Evolutionary conservation across 30 jellyfish, hydroid and myxozoan genomes (phyloP), one percentile per base, ranked within the genome.

Genomic region (Aurelia aurita): DNA sequence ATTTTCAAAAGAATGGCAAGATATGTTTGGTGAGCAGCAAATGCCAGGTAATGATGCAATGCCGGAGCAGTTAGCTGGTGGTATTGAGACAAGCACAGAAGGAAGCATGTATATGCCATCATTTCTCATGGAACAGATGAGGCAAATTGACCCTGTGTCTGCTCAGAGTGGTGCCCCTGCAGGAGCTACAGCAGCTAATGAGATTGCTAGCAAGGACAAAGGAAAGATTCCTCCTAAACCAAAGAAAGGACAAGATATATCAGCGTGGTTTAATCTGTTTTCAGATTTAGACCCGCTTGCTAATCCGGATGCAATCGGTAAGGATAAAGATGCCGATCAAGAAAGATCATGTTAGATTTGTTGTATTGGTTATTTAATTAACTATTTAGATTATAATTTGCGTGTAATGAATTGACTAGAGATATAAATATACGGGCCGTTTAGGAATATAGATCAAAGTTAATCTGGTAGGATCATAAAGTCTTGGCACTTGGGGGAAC

Each of bases 231-330:
- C 28, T 54, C 65, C 60, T 53, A 87, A 77, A 62, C 77, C 87
- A 20, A 78, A 85, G 76, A 87, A 94, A 70, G 96, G 92, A 72
- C 96, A 93, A 79, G 99, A 94, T 64, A 94, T 88, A 97, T 88
- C 99, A 14, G 96, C 99, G 11, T 94, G 99, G 99, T 94, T 94
- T 61, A 94, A 94, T 84, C 89, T 94, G 77, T 94, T 94, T 88
- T 95, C 99, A 31, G 99, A 94, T 87, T 74, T 94, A 29, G 99
- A 94, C 84, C 99, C 99, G 65, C 87, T 94, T 64, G 92, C 99
- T 20, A 94, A 94, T 79, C 99, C 99, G 16, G 99, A 94, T 68
- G 99, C 92, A 31, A 80, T 94, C 69, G 99, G 97, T 3, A 26
- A 45, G 66, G 62, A 72, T 34, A 73, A 78, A 27, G 95, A 71